Conservation (phyloP, 2,113 vertebrate species). For the Pedionomus torquatus region DNA sequence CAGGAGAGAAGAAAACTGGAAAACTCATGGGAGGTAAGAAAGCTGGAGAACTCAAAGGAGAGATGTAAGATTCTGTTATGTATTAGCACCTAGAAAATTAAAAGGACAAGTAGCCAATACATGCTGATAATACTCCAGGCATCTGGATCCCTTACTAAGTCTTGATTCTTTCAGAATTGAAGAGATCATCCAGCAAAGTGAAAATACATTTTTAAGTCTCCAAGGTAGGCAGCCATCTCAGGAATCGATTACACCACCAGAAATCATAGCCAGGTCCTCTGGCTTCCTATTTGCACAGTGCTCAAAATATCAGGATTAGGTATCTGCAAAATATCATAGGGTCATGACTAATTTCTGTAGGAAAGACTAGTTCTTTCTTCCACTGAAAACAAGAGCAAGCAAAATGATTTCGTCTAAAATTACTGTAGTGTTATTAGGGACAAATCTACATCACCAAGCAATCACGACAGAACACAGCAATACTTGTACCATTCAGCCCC, state of each 20-base stretch:
- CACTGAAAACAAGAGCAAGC: neutral
- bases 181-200: conserved; percentile 74
- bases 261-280: conserved; percentile 65
- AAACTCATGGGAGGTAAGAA: neutral
- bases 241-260: neutral
- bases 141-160: conserved; percentile 73
- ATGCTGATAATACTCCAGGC: neutral
- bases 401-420: neutral
- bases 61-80: neutral
- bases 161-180: conserved; percentile 56
- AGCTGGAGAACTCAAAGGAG: neutral
- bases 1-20: neutral
- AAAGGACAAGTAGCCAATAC: neutral
- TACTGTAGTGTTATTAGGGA: neutral
- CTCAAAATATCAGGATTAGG: conserved; percentile 68
- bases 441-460: neutral
- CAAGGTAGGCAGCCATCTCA: conserved; percentile 1
- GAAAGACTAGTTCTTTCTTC: neutral
- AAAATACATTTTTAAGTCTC: conserved; percentile 75
- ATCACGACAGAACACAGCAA: neutral
- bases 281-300: conserved; percentile 79
- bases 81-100: neutral
- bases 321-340: neutral
- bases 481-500: neutral
- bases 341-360: neutral